phyloP scores from a whole-genome alignment of 2,888 invertebrate genomes.

The Dryobotodes eremita region DNA sequence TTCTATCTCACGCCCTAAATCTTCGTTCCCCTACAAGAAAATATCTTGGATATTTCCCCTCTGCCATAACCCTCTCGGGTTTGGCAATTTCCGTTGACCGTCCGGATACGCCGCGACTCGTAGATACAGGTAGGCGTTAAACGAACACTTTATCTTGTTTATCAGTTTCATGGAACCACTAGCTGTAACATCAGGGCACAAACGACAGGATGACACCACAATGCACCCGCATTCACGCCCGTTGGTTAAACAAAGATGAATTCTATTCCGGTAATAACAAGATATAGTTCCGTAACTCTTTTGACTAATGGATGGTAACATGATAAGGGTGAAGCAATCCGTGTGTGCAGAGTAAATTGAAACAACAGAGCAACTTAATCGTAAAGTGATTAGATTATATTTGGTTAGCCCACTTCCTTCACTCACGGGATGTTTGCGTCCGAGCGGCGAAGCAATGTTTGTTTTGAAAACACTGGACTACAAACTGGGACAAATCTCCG shows the following conservation, averaged over 20 bases:
- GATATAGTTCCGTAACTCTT: slow-evolving; percentile 65
- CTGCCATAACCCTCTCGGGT: slow-evolving; percentile 72
- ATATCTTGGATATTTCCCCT: slow-evolving; percentile 76
- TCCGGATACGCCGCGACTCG: slow-evolving; percentile 66
- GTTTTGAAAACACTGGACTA: slow-evolving; percentile 80
- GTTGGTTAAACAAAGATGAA: slow-evolving; percentile 76
- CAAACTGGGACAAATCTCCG: slow-evolving; percentile 79
- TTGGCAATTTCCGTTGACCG: slow-evolving; percentile 78
- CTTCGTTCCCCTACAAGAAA: slow-evolving; percentile 77
- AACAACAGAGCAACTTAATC: slow-evolving; percentile 73
- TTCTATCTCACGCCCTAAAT: slow-evolving; percentile 80
- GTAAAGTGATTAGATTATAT: slow-evolving; percentile 79
- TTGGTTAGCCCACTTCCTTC: slow-evolving; percentile 82
- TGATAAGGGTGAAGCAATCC: slow-evolving; percentile 63
- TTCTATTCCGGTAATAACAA: slow-evolving; percentile 70
- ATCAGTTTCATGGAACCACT: slow-evolving; percentile 74
- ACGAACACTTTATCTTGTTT: slow-evolving; percentile 81
- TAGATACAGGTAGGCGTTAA: slow-evolving; percentile 73
- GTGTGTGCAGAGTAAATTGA: slow-evolving; percentile 64
- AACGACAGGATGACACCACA: slow-evolving; percentile 80
- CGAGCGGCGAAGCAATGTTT: slow-evolving; percentile 80
- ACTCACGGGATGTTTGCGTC: slow-evolving; percentile 85
- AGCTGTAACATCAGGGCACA: slow-evolving; percentile 71
- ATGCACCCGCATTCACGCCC: slow-evolving; percentile 83
- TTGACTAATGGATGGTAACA: slow-evolving; percentile 61